Conservation (phyloP, 1,140 invertebrate species). For the Macrotrachela quadricornifera region DNA sequence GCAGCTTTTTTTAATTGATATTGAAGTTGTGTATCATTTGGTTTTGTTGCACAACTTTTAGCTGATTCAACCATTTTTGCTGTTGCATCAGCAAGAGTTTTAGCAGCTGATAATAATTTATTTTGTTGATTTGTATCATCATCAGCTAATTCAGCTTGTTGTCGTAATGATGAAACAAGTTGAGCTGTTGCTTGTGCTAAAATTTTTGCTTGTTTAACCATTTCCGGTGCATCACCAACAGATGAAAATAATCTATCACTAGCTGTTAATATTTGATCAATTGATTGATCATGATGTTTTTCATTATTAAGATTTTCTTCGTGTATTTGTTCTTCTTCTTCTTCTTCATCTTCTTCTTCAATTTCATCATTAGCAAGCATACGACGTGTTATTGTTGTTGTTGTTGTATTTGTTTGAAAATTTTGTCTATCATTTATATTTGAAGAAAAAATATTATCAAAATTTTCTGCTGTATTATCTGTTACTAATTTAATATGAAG, state of each 20-base stretch:
- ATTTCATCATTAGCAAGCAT: too few relatives aligned
- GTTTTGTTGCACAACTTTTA: constrained; percentile 61
- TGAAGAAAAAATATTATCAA: too few relatives aligned
- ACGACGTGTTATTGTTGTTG: too few relatives aligned
- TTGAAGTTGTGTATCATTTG: constrained; percentile 59
- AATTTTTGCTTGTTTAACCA: constrained; percentile 77
- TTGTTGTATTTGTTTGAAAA: too few relatives aligned
- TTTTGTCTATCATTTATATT: too few relatives aligned
- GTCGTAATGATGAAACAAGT: constrained; percentile 72
- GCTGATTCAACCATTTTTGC: constrained; percentile 86
- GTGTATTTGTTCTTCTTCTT: too few relatives aligned
- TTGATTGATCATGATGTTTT: constrained; percentile 49
- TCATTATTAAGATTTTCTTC: constrained; percentile 5
- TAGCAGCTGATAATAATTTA: constrained; percentile 55
- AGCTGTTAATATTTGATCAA: constrained; percentile 67
- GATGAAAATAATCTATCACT: constrained; percentile 68
- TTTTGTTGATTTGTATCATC: constrained; percentile 68
- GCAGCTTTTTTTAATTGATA: constrained; percentile 61
- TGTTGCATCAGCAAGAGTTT: constrained; percentile 78
- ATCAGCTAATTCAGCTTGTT: constrained; percentile 57
- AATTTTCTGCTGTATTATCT: constrained; percentile 1
- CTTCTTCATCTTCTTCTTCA: too few relatives aligned
- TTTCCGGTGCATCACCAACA: constrained; percentile 57
- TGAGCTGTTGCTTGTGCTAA: constrained; percentile 73
- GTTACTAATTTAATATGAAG: constrained; percentile 54